These are phyloP conservation scores for Caenorhabditis sp. DNA, from an alignment of 2,888 invertebrate genomes.

Conservation along the genomic window DNA sequence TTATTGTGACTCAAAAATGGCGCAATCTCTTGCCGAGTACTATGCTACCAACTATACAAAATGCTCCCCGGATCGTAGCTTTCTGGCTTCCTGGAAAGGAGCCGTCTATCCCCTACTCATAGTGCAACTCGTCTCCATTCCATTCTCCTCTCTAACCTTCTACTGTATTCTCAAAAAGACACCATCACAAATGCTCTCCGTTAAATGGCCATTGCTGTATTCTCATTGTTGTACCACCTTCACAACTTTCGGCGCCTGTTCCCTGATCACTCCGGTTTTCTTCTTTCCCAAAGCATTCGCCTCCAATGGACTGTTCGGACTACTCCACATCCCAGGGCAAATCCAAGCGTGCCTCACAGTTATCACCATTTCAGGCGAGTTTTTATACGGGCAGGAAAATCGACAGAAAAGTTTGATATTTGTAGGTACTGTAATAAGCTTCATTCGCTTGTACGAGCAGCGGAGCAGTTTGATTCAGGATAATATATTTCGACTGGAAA, in stretches of 20 bases:
- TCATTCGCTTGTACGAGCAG: background rate
- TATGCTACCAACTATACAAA: background rate
- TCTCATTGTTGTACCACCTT: background rate
- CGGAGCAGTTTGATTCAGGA: background rate
- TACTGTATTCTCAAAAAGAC: background rate
- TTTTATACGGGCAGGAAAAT: too few species aligned
- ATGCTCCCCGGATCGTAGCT: background rate
- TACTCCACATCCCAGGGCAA: too few species aligned
- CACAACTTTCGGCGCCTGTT: background rate
- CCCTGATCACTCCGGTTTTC: background rate
- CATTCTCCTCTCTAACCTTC: background rate
- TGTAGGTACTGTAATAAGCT: too few species aligned
- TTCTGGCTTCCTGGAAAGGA: constrained; percentile 4
- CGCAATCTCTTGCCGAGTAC: background rate
- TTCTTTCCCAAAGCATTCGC: too few species aligned
- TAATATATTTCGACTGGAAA: background rate
- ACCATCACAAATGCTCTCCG: background rate
- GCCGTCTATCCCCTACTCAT: background rate
- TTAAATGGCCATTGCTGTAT: constrained; percentile 3
- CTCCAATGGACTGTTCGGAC: too few species aligned
- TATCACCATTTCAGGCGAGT: too few species aligned
- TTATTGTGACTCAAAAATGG: too few species aligned
- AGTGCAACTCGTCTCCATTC: background rate
- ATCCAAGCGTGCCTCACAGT: too few species aligned
- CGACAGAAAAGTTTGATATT: too few species aligned